phyloP scores from a whole-genome alignment of 1,140 invertebrate species.

The Popillia japonica region DNA sequence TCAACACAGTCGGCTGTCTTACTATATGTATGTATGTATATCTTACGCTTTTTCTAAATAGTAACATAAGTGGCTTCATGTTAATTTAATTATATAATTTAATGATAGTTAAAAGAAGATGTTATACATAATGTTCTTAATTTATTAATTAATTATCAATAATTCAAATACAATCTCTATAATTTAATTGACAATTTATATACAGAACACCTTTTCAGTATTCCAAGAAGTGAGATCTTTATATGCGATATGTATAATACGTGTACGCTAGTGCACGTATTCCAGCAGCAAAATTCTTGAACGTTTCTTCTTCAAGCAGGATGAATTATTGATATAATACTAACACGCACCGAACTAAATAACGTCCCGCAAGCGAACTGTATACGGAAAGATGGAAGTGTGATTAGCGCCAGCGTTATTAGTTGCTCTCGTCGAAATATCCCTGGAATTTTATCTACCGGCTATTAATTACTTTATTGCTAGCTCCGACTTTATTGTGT shows the following conservation, averaged over 20 bases:
- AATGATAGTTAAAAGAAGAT: too few relatives aligned
- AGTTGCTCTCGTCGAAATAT: neutral
- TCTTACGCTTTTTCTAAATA: too few relatives aligned
- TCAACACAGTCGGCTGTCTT: too few relatives aligned
- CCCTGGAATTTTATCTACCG: neutral
- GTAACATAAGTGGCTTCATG: too few relatives aligned
- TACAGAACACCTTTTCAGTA: neutral
- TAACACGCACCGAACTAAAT: neutral
- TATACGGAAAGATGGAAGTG: neutral
- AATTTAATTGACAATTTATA: neutral
- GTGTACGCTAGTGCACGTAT: neutral
- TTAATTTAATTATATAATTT: too few relatives aligned
- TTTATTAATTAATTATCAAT: neutral
- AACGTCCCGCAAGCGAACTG: neutral
- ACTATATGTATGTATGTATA: too few relatives aligned
- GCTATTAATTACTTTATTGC: constrained; percentile 12
- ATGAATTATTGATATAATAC: neutral
- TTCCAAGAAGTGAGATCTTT: too few relatives aligned
- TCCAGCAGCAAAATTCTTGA: neutral
- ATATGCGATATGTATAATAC: too few relatives aligned
- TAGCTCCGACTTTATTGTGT: neutral
- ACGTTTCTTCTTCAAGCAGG: neutral
- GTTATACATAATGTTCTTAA: neutral
- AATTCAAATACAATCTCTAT: neutral
- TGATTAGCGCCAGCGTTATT: neutral